A percentile compares a stretch with the other conserved stretches of the same genome.
Conservation (phyloP, 2,113 vertebrate species). For the Sakesphorus luctuosus region DNA sequence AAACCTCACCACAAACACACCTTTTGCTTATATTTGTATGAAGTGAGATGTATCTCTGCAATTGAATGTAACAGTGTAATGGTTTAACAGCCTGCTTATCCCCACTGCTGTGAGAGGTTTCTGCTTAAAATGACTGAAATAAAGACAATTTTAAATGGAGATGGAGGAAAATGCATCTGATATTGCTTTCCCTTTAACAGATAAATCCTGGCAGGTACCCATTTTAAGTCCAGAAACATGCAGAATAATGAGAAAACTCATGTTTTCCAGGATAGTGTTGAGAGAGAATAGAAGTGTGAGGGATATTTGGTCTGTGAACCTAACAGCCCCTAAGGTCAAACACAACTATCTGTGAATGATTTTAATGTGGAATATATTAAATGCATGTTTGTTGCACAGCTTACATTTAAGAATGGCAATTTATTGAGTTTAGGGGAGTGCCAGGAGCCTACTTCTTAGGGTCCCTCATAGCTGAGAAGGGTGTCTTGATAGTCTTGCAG, state of each 20-base stretch:
- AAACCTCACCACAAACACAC: conserved; percentile 33
- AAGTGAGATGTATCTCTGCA: conserved; percentile 45
- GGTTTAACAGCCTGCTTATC: conserved; percentile 36
- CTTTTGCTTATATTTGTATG: conserved; percentile 40
- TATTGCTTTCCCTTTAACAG: conserved; percentile 22
- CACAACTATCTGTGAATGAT: not conserved
- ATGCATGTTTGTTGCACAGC: not conserved
- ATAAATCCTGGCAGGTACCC: not conserved
- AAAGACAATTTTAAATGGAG: conserved; percentile 58
- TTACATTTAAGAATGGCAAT: not conserved
- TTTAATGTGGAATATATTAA: not conserved
- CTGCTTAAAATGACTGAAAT: conserved; percentile 61
- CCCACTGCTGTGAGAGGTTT: conserved; percentile 57
- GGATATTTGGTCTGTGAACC: not conserved
- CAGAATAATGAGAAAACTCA: not conserved
- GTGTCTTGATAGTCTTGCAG: not conserved
- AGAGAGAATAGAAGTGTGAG: not conserved
- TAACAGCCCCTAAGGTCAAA: not conserved
- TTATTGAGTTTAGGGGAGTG: not conserved
- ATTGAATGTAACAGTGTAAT: conserved; percentile 58
- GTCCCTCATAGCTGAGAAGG: not conserved
- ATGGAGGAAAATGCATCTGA: conserved; percentile 24
- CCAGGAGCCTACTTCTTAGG: not conserved
- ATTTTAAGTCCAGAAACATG: not conserved
- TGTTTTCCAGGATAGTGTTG: not conserved